Percentiles rank a stretch among this genome's conserved stretches.
Conservation (phyloP, 2,113 vertebrate genomes). For the Pelobates fuscus region DNA sequence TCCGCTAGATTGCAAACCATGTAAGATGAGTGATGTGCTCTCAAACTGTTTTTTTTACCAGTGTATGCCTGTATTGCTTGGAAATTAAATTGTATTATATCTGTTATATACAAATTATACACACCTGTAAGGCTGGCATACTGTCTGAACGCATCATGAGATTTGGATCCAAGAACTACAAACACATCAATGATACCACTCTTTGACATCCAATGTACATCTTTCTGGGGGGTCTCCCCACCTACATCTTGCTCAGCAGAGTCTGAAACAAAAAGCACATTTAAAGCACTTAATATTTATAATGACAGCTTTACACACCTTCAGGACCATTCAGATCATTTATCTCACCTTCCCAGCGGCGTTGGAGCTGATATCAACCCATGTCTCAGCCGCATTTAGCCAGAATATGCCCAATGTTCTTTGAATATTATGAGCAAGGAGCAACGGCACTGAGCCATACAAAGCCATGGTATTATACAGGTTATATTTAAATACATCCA, state of each 20-base stretch:
- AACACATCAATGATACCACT: conserved; percentile 89
- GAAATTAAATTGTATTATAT: background rate
- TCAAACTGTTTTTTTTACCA: no score
- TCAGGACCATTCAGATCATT: background rate
- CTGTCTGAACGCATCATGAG: conserved; percentile 76
- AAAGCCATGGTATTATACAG: conserved; percentile 88
- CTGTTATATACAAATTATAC: background rate
- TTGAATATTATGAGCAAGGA: conserved; percentile 79
- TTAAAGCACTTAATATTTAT: background rate
- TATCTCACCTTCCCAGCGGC: conserved; percentile 82
- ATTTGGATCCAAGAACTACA: conserved; percentile 81
- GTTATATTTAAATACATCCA: conserved; percentile 96
- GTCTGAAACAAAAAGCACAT: conserved; percentile 67
- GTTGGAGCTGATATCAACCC: conserved; percentile 91
- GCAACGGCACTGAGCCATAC: conserved; percentile 85
- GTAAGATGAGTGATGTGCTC: no score
- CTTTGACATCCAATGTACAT: conserved; percentile 92
- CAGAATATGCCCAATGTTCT: conserved; percentile 87
- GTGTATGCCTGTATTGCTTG: no score
- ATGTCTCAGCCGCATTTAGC: conserved; percentile 93
- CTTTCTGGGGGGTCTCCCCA: conserved; percentile 85
- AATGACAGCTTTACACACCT: background rate
- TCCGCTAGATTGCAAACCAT: no score
- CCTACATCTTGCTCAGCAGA: conserved; percentile 85
- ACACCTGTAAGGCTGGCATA: conserved; percentile 87